phyloP scores from a whole-genome alignment of 2,888 invertebrate genomes.

The Drosophila lutescens region DNA sequence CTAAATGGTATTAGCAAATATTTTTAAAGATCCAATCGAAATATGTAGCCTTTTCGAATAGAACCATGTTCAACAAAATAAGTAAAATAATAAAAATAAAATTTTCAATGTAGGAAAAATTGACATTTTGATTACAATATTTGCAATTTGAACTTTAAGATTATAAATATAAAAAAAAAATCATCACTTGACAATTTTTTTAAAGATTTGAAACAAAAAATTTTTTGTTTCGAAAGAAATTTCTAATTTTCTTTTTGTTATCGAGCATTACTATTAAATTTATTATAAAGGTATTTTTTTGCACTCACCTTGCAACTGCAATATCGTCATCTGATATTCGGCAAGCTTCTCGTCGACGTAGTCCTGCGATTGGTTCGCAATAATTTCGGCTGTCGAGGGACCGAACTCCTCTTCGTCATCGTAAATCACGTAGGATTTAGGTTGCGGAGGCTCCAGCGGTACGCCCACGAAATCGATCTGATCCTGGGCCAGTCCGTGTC shows the following conservation, averaged over 20 bases:
- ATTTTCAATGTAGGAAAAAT: neutral
- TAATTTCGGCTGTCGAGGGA: slow-evolving; percentile 95
- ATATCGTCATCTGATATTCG: slow-evolving; percentile 96
- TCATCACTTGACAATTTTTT: too few relatives aligned
- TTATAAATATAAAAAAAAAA: too few relatives aligned
- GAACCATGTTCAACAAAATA: neutral
- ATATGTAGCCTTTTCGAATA: neutral
- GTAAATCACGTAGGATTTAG: slow-evolving; percentile 86
- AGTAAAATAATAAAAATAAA: neutral
- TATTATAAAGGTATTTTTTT: neutral
- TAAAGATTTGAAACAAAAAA: neutral
- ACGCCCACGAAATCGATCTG: slow-evolving; percentile 87
- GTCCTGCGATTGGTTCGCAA: slow-evolving; percentile 96
- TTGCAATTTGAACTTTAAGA: too few relatives aligned
- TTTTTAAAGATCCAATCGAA: neutral
- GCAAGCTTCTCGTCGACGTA: slow-evolving; percentile 97
- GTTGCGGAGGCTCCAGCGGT: slow-evolving; percentile 90
- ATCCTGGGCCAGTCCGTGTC: slow-evolving; percentile 66
- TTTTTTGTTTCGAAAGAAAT: too few relatives aligned
- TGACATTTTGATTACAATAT: too few relatives aligned
- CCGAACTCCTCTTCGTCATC: slow-evolving; percentile 91
- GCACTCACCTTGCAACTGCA: slow-evolving; percentile 93
- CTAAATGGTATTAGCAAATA: neutral
- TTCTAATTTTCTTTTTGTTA: too few relatives aligned
- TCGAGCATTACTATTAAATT: too few relatives aligned